Evolutionary conservation across 2,113 vertebrate species (phyloP).

Genomic region (Columba janthina): DNA sequence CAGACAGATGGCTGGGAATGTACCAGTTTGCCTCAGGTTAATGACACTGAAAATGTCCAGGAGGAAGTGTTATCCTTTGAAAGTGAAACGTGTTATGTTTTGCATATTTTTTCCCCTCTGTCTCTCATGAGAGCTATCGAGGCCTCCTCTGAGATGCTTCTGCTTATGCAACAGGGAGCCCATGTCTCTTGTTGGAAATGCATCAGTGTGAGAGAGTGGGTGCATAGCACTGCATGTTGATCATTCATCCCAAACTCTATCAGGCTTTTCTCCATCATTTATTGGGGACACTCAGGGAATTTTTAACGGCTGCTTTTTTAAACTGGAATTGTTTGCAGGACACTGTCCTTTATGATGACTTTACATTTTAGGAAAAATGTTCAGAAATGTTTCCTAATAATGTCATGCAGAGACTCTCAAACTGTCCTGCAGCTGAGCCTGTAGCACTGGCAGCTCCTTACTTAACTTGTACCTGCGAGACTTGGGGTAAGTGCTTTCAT

Average conservation of each 20-base stretch:
- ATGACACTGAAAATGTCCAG: background rate
- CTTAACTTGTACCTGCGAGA: background rate
- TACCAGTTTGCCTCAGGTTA: constrained; percentile 24
- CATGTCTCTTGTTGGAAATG: background rate
- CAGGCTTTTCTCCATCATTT: background rate
- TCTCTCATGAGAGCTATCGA: constrained; percentile 14
- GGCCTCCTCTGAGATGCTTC: constrained; percentile 32
- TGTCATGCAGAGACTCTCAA: background rate
- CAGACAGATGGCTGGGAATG: background rate
- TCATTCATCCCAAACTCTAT: background rate
- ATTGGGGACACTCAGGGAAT: background rate
- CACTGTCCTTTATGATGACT: background rate
- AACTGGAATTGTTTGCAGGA: background rate
- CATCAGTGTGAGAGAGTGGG: rapidly evolving
- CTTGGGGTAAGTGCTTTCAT: background rate
- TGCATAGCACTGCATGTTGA: rapidly evolving
- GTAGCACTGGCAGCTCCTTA: background rate
- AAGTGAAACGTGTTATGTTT: constrained; percentile 49
- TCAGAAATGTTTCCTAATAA: background rate
- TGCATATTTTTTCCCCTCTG: constrained; percentile 43
- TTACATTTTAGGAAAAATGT: background rate
- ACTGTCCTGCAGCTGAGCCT: background rate
- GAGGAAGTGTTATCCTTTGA: constrained; percentile 64
- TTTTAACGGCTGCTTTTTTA: background rate
- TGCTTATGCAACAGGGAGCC: constrained; percentile 1